A percentile compares a stretch with the other conserved stretches of the same genome.
Conservation (phyloP, 1,140 invertebrate species). For the Eubasilissa regina region DNA sequence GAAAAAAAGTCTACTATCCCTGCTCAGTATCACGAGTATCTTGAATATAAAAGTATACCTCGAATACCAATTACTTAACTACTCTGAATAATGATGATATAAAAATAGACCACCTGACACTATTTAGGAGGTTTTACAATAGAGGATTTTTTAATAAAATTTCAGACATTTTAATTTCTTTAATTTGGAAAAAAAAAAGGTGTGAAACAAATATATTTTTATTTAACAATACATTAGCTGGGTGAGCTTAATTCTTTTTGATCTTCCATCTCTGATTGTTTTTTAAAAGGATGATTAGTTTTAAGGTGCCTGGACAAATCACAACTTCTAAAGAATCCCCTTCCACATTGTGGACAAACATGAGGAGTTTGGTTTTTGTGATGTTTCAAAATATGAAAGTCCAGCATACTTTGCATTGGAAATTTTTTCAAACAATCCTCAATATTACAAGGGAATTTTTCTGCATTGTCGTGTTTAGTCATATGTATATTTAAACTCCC, state of each 20-base stretch:
- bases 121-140: too few relatives aligned
- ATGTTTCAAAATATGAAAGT: constrained; percentile 55
- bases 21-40: too few relatives aligned
- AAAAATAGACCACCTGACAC: too few relatives aligned
- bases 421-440: constrained; percentile 48
- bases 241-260: constrained; percentile 1
- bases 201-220: too few relatives aligned
- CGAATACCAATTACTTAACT: too few relatives aligned
- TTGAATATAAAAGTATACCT: too few relatives aligned
- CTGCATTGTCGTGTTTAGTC: constrained; percentile 69
- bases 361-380: constrained; percentile 53
- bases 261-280: background rate
- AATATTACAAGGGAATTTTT: constrained; percentile 43
- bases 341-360: constrained; percentile 35
- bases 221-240: background rate
- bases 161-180: too few relatives aligned
- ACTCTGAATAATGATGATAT: too few relatives aligned
- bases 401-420: constrained; percentile 48
- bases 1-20: too few relatives aligned
- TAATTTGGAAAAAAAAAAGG: too few relatives aligned
- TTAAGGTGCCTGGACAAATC: constrained; percentile 27
- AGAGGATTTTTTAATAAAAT: too few relatives aligned
- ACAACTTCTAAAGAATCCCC: constrained; percentile 51
- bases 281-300: constrained; percentile 25
- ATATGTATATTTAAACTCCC: constrained; percentile 71